phyloP scores from a whole-genome alignment of 2,113 vertebrate genomes.

The Progne subis region DNA sequence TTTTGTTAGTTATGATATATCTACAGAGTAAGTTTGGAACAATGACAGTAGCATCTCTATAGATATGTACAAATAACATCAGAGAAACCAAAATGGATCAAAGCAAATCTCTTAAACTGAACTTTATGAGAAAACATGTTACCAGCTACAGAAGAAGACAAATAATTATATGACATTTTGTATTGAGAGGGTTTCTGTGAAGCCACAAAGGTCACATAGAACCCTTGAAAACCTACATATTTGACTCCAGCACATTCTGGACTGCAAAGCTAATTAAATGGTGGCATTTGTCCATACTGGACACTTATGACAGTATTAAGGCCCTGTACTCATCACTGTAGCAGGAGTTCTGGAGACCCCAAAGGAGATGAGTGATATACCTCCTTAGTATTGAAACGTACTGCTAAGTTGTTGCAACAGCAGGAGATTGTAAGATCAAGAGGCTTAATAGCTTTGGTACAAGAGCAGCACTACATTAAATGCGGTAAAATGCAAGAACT shows the following conservation, averaged over 20 bases:
- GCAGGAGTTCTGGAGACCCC: constrained; percentile 10
- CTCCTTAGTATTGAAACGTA: background rate
- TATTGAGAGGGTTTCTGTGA: background rate
- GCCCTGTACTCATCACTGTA: background rate
- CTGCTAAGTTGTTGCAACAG: constrained; percentile 28
- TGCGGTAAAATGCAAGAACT: constrained; percentile 31
- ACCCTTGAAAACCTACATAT: background rate
- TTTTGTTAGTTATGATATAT: background rate
- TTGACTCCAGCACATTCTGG: background rate
- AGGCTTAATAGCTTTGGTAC: constrained; percentile 49
- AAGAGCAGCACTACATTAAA: constrained; percentile 27
- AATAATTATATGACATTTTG: background rate
- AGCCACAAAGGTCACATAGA: background rate
- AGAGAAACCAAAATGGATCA: background rate
- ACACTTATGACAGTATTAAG: background rate
- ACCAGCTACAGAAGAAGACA: background rate
- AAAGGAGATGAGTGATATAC: background rate
- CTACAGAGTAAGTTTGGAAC: background rate
- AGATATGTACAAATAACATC: background rate
- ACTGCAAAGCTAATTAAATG: background rate
- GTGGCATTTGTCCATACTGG: background rate
- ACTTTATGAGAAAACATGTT: background rate
- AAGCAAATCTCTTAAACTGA: background rate
- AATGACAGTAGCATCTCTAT: background rate
- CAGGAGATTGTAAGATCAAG: constrained; percentile 63